Conservation (phyloP, 2,888 invertebrate species). For the Tenthredo amoena region DNA sequence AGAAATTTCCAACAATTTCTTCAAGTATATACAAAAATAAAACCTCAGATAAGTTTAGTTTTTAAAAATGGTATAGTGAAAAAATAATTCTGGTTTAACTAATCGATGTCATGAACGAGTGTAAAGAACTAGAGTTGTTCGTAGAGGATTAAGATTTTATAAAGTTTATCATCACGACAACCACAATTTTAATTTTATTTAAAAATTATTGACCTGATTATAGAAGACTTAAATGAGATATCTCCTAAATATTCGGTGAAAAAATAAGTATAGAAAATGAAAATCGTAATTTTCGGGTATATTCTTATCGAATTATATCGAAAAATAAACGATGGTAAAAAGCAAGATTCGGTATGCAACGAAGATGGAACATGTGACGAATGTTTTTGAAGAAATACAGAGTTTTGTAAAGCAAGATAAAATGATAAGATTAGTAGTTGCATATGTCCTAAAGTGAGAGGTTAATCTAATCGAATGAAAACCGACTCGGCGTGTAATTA, state of each 20-base stretch:
- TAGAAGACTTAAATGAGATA: not conserved
- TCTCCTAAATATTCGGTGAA: not conserved
- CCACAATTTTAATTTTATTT: not conserved
- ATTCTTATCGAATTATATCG: not conserved
- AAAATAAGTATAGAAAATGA: not conserved
- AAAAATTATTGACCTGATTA: not conserved
- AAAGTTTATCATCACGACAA: not conserved
- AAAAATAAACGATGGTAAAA: not conserved
- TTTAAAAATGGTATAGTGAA: not conserved
- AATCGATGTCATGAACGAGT: not conserved
- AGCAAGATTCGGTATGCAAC: not conserved
- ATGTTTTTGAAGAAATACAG: not conserved
- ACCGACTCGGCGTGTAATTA: constrained; percentile 11
- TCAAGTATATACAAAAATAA: not conserved
- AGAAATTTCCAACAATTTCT: not conserved
- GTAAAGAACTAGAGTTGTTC: not conserved
- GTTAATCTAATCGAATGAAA: constrained; percentile 38
- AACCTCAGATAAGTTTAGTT: not conserved
- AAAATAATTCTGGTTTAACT: not conserved
- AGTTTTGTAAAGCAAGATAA: not conserved
- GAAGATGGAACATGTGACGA: not conserved
- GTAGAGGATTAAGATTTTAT: not conserved
- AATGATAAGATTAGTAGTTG: not conserved
- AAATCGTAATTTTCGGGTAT: not conserved
- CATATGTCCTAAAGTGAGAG: not conserved